Base-by-base conservation (phyloP, 2,113 vertebrate species). In the Eretmochelys imbricata region DNA sequence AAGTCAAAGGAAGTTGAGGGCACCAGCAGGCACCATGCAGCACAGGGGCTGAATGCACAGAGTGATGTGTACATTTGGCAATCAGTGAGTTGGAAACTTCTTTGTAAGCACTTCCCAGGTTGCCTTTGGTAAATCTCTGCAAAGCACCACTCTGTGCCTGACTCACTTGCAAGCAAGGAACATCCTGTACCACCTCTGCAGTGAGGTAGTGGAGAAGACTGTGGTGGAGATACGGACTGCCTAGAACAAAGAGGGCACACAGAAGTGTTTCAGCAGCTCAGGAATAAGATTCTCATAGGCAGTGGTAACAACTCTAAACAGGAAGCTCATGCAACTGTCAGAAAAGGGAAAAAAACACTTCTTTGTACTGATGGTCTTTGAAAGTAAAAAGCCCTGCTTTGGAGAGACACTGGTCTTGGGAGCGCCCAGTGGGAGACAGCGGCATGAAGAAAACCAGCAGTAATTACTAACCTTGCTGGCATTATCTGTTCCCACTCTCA, bases 401-500 rank as follows among this genome's bases (percentile, higher is more conserved):
- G 12, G 82, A 49, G 81, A 88, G 82, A 91, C 29, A 82, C 62
- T 10, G 81, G 22, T 84, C 78, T 85, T 48, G 84, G 92, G 89
- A 91, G 93, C 91, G 50, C 57, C 50, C 80, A 90, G 0, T 0
- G 42, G 42, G 78, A 94, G 80, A 89, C 76, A 90, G 59, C 0
- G 5, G 76, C 35, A 31, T 53, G 81, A 90, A 90, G 90, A 90
- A 91, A 90, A 46, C 2, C 88, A 93, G 54, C 0, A 1, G 38
- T 10, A 85, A 65, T 81, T 91, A 89, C 85, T 91, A 94, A 35
- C 20, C 1, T 1, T 48, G 53, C 51, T 51, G 51, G 51, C 78
- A n/a, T 0, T 0, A 83, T 85, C 85, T 49, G 35, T 29, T 35
- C 81, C 78, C 0, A 0, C 79, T 80, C 91, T 92, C 57, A 29